These are phyloP conservation scores for Aphyosemion australe DNA, from an alignment of 2,113 vertebrate genomes.

Conservation along the genomic window DNA sequence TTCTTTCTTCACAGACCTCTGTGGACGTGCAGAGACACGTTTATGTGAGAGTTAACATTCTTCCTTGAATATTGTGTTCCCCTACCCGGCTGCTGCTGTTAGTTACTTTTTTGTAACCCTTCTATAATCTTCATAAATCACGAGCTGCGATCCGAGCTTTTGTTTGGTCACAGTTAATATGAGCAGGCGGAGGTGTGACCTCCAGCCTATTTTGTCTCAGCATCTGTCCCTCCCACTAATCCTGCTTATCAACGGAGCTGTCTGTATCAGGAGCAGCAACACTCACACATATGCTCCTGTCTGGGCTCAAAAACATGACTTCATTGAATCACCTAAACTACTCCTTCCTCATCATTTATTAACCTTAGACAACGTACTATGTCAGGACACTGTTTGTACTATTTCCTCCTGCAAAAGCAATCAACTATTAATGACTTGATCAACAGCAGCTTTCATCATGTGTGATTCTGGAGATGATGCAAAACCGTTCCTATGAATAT, in stretches of 20 bases:
- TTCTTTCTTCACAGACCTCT: constrained; percentile 5
- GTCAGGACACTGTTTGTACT: constrained; percentile 13
- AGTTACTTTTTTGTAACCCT: constrained; percentile 10
- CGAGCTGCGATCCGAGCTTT: constrained; percentile 43
- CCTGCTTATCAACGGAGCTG: constrained; percentile 74
- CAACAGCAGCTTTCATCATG: constrained; percentile 8
- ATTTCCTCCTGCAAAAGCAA: constrained; percentile 6
- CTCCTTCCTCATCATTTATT: constrained; percentile 22
- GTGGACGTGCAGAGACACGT: constrained; percentile 30
- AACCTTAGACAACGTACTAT: background rate
- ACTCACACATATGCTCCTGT: constrained; percentile 65
- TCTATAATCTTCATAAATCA: constrained; percentile 4
- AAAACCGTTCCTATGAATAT: background rate
- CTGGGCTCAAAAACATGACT: constrained; percentile 37
- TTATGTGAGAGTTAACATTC: constrained; percentile 18
- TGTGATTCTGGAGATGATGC: background rate
- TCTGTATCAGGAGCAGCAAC: constrained; percentile 65
- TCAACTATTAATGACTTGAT: background rate
- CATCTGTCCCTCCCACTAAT: constrained; percentile 80
- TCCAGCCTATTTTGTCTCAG: constrained; percentile 74
- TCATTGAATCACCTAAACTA: constrained; percentile 4
- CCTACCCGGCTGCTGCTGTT: background rate
- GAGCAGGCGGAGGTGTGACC: constrained; percentile 72
- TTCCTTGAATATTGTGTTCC: constrained; percentile 11
- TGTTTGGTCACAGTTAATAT: constrained; percentile 56